A percentile compares a stretch with the other conserved stretches of the same genome.
Conservation (phyloP, 2,113 vertebrate species). For the Cochlearius cochlearius region DNA sequence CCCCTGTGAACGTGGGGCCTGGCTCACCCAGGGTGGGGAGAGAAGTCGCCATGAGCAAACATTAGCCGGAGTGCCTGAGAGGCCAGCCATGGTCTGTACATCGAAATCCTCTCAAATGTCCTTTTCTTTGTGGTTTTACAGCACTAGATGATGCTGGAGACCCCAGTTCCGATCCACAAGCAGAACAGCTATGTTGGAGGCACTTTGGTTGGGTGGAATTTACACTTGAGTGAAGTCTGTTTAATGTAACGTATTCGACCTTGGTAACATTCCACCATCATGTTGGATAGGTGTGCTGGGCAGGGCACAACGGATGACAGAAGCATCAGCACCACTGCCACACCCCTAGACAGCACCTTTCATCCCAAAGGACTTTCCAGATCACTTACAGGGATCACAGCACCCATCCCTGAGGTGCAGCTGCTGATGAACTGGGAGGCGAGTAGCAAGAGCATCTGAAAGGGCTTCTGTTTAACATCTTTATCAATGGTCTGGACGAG, state of each 20-base stretch:
- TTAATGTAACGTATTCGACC: neutral
- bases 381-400: neutral
- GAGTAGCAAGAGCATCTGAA: neutral
- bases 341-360: neutral
- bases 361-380: neutral
- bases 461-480: neutral
- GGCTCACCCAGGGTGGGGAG: neutral
- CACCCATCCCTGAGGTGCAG: neutral
- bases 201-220: neutral
- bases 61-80: too few species aligned
- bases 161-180: too few species aligned
- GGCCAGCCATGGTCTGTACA: fast-evolving
- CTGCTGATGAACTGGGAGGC: neutral
- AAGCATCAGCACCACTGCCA: neutral
- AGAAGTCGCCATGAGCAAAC: fast-evolving
- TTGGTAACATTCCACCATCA: neutral
- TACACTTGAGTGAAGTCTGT: neutral
- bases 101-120: neutral
- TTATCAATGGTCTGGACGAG: too few species aligned
- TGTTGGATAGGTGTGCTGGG: neutral
- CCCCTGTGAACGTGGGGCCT: fast-evolving
- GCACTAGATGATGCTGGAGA: neutral
- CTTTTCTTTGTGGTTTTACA: neutral
- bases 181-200: neutral
- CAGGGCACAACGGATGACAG: neutral